phyloP scores from a whole-genome alignment of 2,888 invertebrate genomes.

The Athalia cordata region DNA sequence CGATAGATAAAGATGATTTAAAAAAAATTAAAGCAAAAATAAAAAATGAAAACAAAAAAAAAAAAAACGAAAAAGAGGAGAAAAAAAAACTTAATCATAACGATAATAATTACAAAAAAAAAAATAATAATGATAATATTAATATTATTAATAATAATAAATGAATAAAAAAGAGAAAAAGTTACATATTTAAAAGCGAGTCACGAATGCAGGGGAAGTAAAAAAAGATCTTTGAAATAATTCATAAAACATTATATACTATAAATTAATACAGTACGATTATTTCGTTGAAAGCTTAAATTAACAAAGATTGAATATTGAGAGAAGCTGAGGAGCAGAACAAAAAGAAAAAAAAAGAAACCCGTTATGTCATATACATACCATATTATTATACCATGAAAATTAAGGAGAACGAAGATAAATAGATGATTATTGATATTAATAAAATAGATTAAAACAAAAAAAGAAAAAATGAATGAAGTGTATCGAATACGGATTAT shows the following conservation, averaged over 20 bases:
- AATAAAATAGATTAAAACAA: slow-evolving; percentile 25
- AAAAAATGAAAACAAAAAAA: slow-evolving; percentile 69
- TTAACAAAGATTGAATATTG: slow-evolving; percentile 54
- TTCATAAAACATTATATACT: slow-evolving; percentile 66
- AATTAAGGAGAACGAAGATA: slow-evolving; percentile 16
- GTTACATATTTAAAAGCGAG: slow-evolving; percentile 68
- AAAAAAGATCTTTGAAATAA: slow-evolving; percentile 63
- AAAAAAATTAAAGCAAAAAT: slow-evolving; percentile 67
- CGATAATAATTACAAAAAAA: slow-evolving; percentile 64
- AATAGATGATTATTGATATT: slow-evolving; percentile 46
- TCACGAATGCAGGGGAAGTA: no score
- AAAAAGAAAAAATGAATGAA: slow-evolving; percentile 24
- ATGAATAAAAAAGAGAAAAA: slow-evolving; percentile 65
- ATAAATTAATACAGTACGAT: slow-evolving; percentile 58
- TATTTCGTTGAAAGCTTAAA: slow-evolving; percentile 66
- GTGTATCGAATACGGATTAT: slow-evolving; percentile 45
- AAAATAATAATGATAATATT: slow-evolving; percentile 64
- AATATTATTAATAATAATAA: slow-evolving; percentile 59
- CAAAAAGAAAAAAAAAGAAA: not conserved
- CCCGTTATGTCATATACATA: slow-evolving; percentile 52
- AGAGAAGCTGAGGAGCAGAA: slow-evolving; percentile 12
- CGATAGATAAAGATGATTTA: slow-evolving; percentile 70
- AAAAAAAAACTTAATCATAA: slow-evolving; percentile 58
- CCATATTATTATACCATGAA: slow-evolving; percentile 47
- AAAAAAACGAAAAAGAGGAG: slow-evolving; percentile 63